A percentile compares a stretch with the other conserved stretches of the same genome.
These are phyloP conservation scores for Oceanodroma tethys DNA, from an alignment of 2,113 vertebrate species.

Conservation along the genomic window DNA sequence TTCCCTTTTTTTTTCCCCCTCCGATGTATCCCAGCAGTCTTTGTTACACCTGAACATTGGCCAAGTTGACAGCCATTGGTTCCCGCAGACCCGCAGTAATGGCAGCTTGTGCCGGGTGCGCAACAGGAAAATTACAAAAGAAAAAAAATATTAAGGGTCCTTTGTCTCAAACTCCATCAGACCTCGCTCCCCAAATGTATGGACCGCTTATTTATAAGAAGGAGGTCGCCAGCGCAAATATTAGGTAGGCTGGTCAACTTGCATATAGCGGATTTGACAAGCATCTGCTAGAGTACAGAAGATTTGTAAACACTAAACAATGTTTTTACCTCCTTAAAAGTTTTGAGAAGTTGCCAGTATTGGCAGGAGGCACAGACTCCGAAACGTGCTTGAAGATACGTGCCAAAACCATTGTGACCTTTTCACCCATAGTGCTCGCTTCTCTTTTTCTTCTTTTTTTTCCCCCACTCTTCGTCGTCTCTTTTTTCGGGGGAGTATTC, in stretches of 20 bases:
- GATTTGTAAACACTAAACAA: slow-evolving; percentile 80
- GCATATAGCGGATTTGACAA: slow-evolving; percentile 68
- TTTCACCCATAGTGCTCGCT: slow-evolving; percentile 65
- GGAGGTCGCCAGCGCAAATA: slow-evolving; percentile 52
- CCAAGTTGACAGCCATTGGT: slow-evolving; percentile 71
- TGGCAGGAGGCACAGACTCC: slow-evolving; percentile 78
- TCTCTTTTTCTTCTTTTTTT: slow-evolving; percentile 11
- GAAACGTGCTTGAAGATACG: slow-evolving; percentile 71
- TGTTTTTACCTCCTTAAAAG: slow-evolving; percentile 82
- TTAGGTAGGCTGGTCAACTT: slow-evolving; percentile 71
- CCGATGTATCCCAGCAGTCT: slow-evolving; percentile 70
- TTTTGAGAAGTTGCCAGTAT: slow-evolving; percentile 81
- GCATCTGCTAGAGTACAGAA: slow-evolving; percentile 75
- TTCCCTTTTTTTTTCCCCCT: slow-evolving; percentile 4
- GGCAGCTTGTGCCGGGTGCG: slow-evolving; percentile 61
- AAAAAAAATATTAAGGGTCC: slow-evolving; percentile 52
- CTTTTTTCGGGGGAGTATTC: neutral
- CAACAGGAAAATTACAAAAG: slow-evolving; percentile 57
- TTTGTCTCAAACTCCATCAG: slow-evolving; percentile 63
- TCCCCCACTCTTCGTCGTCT: neutral
- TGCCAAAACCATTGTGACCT: slow-evolving; percentile 77
- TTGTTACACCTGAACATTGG: slow-evolving; percentile 63
- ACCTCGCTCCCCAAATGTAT: slow-evolving; percentile 32
- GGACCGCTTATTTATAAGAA: slow-evolving; percentile 36
- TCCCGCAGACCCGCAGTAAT: slow-evolving; percentile 57